phyloP scores from a whole-genome alignment of 37 sponge, comb jelly and placozoan species.

The Haliclona indistincta region DNA sequence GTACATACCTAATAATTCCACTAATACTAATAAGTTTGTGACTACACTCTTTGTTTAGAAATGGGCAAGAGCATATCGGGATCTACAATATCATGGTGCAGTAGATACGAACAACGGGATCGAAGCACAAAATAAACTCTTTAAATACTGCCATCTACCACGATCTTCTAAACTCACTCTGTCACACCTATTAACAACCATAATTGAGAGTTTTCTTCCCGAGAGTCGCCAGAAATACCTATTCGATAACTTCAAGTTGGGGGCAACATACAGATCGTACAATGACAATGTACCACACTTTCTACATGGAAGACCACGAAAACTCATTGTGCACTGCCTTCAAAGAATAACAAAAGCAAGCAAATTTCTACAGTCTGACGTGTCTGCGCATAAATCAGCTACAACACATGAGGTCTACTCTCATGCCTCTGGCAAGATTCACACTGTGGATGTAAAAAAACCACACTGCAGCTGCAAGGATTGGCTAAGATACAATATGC shows the following conservation, averaged over 20 bases:
- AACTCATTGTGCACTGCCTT: slow-evolving; percentile 18
- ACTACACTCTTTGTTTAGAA: neutral
- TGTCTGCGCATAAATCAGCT: neutral
- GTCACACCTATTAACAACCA: neutral
- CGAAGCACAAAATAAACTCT: slow-evolving; percentile 9
- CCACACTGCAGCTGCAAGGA: slow-evolving; percentile 10
- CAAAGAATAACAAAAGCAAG: slow-evolving; percentile 20
- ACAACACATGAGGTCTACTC: neutral
- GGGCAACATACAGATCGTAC: slow-evolving; percentile 2
- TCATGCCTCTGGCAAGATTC: neutral
- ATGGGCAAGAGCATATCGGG: slow-evolving; percentile 15
- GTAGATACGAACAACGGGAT: slow-evolving; percentile 27
- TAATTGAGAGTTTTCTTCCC: slow-evolving; percentile 16
- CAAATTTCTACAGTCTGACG: neutral
- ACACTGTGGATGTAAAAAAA: neutral
- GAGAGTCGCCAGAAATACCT: slow-evolving; percentile 7
- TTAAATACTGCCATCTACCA: slow-evolving; percentile 10
- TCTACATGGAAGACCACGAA: slow-evolving; percentile 11
- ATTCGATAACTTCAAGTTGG: slow-evolving; percentile 5
- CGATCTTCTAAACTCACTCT: neutral
- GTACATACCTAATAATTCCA: neutral
- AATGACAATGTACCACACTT: slow-evolving; percentile 1
- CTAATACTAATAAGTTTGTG: neutral
- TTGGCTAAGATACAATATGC: slow-evolving; percentile 5
- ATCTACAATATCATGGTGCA: slow-evolving; percentile 9